Evolutionary conservation across 2,888 invertebrate genomes (phyloP).

Genomic region (Phyto melanocephala): DNA sequence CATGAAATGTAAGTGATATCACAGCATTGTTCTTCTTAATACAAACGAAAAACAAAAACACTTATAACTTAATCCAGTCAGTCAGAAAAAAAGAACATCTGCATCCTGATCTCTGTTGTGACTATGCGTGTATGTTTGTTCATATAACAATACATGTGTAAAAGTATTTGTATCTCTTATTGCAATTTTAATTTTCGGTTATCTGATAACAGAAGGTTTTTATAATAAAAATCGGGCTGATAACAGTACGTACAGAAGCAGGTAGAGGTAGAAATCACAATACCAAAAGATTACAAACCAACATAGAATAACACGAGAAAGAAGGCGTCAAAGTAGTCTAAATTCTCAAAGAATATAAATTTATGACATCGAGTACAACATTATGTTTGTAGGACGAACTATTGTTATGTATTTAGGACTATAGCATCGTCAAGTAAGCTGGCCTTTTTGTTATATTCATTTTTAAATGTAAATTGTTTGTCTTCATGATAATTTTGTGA

Average conservation of each 20-base stretch:
- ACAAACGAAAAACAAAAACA: conserved; percentile 42
- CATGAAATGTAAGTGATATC: conserved; percentile 60
- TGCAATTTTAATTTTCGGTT: conserved; percentile 37
- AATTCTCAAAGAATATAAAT: conserved; percentile 34
- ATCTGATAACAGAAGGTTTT: conserved; percentile 15
- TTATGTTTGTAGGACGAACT: not conserved
- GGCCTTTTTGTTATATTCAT: not conserved
- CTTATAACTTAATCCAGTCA: conserved; percentile 48
- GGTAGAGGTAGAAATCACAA: conserved; percentile 30
- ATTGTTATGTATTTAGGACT: conserved; percentile 25
- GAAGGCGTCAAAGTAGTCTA: conserved; percentile 58
- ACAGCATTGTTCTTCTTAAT: conserved; percentile 48
- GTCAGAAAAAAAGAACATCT: conserved; percentile 67
- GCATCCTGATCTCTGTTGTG: conserved; percentile 63
- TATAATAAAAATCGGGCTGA: conserved; percentile 9
- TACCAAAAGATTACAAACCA: not conserved
- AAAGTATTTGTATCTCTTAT: conserved; percentile 7
- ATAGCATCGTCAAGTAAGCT: conserved; percentile 44
- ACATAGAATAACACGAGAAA: not conserved
- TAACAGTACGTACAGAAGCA: conserved; percentile 13
- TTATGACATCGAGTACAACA: conserved; percentile 28
- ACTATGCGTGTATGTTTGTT: not conserved
- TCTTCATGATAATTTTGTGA: conserved; percentile 16
- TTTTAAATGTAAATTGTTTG: conserved; percentile 18
- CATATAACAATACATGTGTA: not conserved